phyloP scores from a whole-genome alignment of 2,113 vertebrate species.

The Trichomycterus rosablanca region DNA sequence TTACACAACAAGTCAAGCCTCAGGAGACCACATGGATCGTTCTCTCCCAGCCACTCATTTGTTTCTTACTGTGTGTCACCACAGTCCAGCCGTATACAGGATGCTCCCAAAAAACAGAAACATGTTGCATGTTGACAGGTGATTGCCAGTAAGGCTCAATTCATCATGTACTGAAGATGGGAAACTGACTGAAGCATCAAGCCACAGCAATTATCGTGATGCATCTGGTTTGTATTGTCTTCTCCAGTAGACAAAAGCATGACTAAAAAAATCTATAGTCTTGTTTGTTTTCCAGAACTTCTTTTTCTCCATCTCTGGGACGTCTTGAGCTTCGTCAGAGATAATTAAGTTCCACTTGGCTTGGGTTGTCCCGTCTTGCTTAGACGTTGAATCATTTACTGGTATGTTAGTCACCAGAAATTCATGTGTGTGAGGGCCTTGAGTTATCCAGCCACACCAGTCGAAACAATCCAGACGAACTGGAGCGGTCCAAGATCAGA shows the following conservation, averaged over 20 bases:
- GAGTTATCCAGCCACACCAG: slow-evolving; percentile 13
- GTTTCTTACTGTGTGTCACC: slow-evolving; percentile 5
- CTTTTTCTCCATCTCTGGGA: not conserved
- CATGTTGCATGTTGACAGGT: slow-evolving; percentile 13
- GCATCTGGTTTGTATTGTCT: slow-evolving; percentile 42
- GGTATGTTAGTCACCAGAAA: slow-evolving; percentile 47
- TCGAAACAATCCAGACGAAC: too few relatives aligned
- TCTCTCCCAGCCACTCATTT: slow-evolving; percentile 13
- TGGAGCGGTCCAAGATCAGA: slow-evolving; percentile 28
- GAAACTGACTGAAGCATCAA: too few relatives aligned
- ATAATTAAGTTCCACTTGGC: slow-evolving; percentile 45
- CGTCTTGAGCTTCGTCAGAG: slow-evolving; percentile 25
- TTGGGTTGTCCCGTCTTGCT: slow-evolving; percentile 21
- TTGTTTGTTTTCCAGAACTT: not conserved
- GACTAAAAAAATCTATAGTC: not conserved
- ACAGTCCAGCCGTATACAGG: slow-evolving; percentile 3
- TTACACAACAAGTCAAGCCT: too few relatives aligned
- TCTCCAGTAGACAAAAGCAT: not conserved
- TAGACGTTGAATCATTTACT: slow-evolving; percentile 39
- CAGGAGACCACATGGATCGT: slow-evolving; percentile 5
- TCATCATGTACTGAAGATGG: slow-evolving; percentile 27
- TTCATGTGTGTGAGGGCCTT: slow-evolving; percentile 13
- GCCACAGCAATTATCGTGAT: slow-evolving; percentile 31
- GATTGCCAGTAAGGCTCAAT: slow-evolving; percentile 43
- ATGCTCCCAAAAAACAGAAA: slow-evolving; percentile 22